Base-by-base conservation (phyloP, 2,888 invertebrate species). In the Chrysopilus asiliformis region DNA sequence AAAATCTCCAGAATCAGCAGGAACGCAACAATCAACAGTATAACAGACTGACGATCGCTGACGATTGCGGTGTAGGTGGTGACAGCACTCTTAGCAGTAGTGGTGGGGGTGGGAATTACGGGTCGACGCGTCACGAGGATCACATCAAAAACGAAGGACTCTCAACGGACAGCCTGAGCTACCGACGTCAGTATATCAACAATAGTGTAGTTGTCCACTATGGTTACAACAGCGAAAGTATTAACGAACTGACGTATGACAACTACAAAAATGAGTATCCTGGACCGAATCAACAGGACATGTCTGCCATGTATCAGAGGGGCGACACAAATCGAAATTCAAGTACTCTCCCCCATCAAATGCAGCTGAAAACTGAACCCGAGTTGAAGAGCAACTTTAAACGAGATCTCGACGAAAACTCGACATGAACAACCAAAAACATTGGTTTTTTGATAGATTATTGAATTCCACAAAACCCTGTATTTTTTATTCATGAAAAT, bases 1-100 rank as follows among this genome's bases (percentile, higher is more conserved):
- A 32, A 33, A 42, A 35, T 25, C n/a, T 34, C n/a, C 32, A 38
- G 29, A 42, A 40, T 18, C 38, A 38, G 8, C 41, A 42, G 24
- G 42, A 42, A 27, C 34, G 35, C 14, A 40, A 41, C 17, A 44
- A 44, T 20, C 39, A 37, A 17, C 44, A 44, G 24, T 44, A 42
- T 18, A 42, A 44, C 27, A 31, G 41, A 3, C 14, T 42, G 4
- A 35, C 38, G 2, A 32, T 43, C 7, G 20, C 24, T 3, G 43
- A 43, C n/a, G n/a, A n/a, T n/a, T n/a, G n/a, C n/a, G n/a, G n/a
- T n/a, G n/a, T n/a, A n/a, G n/a, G n/a, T n/a, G n/a, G n/a, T n/a
- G n/a, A n/a, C n/a, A n/a, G n/a, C n/a, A n/a, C n/a, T n/a, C n/a
- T n/a, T n/a, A n/a, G n/a, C n/a, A n/a, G n/a, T n/a, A n/a, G n/a